These are phyloP conservation scores for Rhaphigaster nebulosa DNA, from an alignment of 2,888 invertebrate genomes.

Conservation along the genomic window DNA sequence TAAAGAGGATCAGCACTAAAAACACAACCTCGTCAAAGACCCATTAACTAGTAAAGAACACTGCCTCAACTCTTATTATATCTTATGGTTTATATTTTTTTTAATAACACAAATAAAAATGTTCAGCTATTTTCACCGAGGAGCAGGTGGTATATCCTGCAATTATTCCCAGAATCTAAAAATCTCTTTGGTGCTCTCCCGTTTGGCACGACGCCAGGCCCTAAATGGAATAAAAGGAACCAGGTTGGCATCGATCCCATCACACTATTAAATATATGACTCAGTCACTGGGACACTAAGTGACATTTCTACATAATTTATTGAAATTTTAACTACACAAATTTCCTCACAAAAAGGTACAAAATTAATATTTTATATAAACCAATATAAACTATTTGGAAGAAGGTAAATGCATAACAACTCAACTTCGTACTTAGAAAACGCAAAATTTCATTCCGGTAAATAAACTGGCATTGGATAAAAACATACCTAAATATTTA, in stretches of 20 bases:
- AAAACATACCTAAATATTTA: too few relatives aligned
- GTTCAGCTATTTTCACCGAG: neutral
- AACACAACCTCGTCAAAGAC: neutral
- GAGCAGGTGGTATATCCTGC: neutral
- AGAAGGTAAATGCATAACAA: too few relatives aligned
- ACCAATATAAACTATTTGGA: too few relatives aligned
- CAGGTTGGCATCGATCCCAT: slow-evolving; percentile 1
- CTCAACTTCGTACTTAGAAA: too few relatives aligned
- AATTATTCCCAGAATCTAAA: neutral
- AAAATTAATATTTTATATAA: too few relatives aligned
- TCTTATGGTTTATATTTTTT: neutral
- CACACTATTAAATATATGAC: slow-evolving; percentile 16
- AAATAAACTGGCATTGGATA: too few relatives aligned
- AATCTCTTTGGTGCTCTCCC: neutral
- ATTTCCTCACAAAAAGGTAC: neutral
- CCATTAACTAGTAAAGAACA: neutral
- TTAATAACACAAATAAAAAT: neutral
- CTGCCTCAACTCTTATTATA: neutral
- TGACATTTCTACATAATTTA: neutral
- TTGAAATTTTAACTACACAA: neutral
- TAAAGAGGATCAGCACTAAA: neutral
- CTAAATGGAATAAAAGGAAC: slow-evolving; percentile 34
- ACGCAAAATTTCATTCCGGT: too few relatives aligned
- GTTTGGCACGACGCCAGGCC: neutral
- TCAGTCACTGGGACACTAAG: neutral